Base-by-base conservation (phyloP, 2,888 invertebrate genomes). In the Ichneumoninae sp. region DNA sequence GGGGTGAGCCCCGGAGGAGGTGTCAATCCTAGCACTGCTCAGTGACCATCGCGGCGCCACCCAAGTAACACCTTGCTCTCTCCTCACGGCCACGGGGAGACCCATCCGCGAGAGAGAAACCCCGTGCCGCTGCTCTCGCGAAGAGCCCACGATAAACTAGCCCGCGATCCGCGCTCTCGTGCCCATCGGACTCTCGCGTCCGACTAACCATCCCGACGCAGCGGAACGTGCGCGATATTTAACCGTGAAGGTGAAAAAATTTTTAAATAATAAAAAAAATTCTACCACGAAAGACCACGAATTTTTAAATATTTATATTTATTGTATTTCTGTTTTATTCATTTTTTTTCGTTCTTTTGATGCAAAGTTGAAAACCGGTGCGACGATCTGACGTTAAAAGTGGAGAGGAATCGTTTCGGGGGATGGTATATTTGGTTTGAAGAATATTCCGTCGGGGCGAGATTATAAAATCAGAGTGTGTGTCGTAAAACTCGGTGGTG, bases 11-110 rank as follows among this genome's bases (percentile, higher is more conserved):
- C 92, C 91, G 91, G 93, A 93, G 93, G 93, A 93, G 93, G 93
- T 93, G 93, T 93, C 93, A 93, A 93, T 93, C 93, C 93, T 93
- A 92, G 93, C 93, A 93, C 93, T 93, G 93, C 93, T 93, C 93
- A 93, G 93, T 93, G 93, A 93, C 93, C 93, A 93, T 93, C 93
- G 93, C 93, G 93, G 93, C 93, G 93, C 93, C 93, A 93, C 93
- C 93, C 93, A 93, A 93, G 93, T 93, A 93, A 93, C 93, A 93
- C 93, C 93, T 93, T 93, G 91, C 92, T 90, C 90, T 91, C 91
- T 91, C 90, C 85, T 82, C 70, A 90, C 90, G 90, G 88, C 87
- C 88, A 86, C 87, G 79, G 50, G 52, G 66, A 66, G 16, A 75
- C 16, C 36, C 30, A 62, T 33, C 36, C 76, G 66, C 75, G 75